These are phyloP conservation scores for Norana najaformis DNA, from an alignment of 2,888 invertebrate species.

Conservation along the genomic window DNA sequence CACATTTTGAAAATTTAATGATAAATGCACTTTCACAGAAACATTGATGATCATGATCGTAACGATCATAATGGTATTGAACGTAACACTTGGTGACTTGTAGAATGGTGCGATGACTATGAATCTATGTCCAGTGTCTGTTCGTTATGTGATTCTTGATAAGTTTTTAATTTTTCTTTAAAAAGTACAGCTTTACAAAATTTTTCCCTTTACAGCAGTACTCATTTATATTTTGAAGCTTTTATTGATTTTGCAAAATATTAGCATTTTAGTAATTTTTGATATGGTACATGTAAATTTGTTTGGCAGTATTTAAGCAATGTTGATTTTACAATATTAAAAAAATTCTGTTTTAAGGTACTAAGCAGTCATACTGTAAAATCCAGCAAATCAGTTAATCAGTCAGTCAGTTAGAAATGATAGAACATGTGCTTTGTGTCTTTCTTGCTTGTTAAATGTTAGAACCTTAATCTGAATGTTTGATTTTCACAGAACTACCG, in stretches of 20 bases:
- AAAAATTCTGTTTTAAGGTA: not conserved
- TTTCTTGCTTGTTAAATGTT: not conserved
- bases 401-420: not conserved
- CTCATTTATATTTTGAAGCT: not conserved
- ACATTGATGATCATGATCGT: too few relatives aligned
- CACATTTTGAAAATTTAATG: too few relatives aligned
- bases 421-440: not conserved
- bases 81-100: too few relatives aligned
- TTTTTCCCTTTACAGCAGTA: not conserved
- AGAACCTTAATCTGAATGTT: not conserved
- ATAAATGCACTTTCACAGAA: too few relatives aligned
- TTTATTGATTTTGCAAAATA: conserved; percentile 2
- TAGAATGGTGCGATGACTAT: too few relatives aligned
- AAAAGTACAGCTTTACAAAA: not conserved
- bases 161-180: not conserved
- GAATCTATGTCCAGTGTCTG: too few relatives aligned
- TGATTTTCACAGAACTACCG: conserved; percentile 23
- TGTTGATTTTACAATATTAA: not conserved
- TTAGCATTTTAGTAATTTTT: not conserved
- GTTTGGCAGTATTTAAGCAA: not conserved
- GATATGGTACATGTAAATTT: not conserved
- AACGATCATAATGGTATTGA: too few relatives aligned
- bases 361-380: not conserved
- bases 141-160: too few relatives aligned
- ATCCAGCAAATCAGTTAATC: not conserved